phyloP scores from a whole-genome alignment of 2,113 vertebrate genomes.

The Macroglossus sobrinus region DNA sequence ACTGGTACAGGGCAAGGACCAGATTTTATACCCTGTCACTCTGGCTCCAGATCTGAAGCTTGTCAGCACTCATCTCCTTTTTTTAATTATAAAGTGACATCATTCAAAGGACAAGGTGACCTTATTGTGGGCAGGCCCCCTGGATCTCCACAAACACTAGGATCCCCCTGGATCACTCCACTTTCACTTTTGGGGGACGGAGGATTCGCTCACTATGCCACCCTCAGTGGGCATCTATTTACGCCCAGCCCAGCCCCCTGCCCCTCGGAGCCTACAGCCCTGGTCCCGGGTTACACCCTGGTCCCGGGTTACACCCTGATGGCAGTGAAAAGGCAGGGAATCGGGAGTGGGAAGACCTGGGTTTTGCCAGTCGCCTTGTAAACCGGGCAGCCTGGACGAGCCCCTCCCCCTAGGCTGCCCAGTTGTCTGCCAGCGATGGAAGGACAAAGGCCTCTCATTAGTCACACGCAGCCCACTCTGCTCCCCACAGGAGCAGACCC shows the following conservation, averaged over 20 bases:
- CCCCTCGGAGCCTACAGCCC: not conserved
- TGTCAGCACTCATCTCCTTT: not conserved
- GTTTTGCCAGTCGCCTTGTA: not conserved
- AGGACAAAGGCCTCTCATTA: not conserved
- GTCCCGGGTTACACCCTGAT: not conserved
- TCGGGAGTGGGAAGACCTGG: fast-evolving
- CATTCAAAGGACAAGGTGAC: not conserved
- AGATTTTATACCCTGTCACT: not conserved
- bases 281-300: not conserved
- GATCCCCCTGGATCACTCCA: not conserved
- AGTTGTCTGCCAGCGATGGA: not conserved
- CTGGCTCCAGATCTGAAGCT: not conserved
- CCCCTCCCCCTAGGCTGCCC: not conserved
- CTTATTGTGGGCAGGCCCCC: no score
- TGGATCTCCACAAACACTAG: not conserved
- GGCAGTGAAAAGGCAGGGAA: not conserved
- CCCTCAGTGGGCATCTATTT: not conserved
- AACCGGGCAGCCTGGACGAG: not conserved
- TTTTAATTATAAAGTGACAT: not conserved
- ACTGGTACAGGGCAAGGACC: not conserved
- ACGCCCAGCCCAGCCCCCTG: not conserved
- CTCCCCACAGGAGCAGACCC: not conserved
- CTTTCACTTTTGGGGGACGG: not conserved
- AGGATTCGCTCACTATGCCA: fast-evolving
- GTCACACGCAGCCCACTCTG: not conserved